phyloP scores from a whole-genome alignment of 2,113 vertebrate species.

The Mustelus asterias region DNA sequence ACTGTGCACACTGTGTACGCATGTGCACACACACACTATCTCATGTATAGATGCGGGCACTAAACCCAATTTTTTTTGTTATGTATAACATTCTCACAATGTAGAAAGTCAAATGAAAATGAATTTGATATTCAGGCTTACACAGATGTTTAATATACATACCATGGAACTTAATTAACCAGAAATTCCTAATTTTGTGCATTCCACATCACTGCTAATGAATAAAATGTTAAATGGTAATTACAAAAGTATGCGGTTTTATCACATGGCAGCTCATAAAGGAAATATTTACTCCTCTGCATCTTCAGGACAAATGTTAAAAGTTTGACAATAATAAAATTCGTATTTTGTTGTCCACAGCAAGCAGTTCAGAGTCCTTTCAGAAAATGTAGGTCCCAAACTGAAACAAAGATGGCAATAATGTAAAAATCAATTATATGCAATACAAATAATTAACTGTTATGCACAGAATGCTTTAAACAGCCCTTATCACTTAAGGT shows the following conservation, averaged over 20 bases:
- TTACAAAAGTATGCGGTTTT: not conserved
- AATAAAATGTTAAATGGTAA: not conserved
- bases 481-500: not conserved
- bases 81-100: not conserved
- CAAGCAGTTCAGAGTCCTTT: not conserved
- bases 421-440: not conserved
- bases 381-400: not conserved
- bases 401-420: not conserved
- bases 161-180: no score
- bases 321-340: not conserved
- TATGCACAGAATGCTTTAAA: not conserved
- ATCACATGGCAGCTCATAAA: not conserved
- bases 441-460: slow-evolving; percentile 5
- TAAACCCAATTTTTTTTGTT: not conserved
- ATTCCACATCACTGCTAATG: no score
- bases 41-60: not conserved
- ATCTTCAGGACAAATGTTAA: not conserved
- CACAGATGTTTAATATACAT: no score
- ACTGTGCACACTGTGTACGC: no score
- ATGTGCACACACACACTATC: not conserved
- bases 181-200: no score
- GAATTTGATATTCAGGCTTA: no score
- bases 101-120: no score
- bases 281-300: not conserved
- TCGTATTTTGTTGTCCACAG: not conserved